These are phyloP conservation scores for Ornithoptera alexandrae DNA, from an alignment of 2,888 invertebrate species.

Conservation along the genomic window DNA sequence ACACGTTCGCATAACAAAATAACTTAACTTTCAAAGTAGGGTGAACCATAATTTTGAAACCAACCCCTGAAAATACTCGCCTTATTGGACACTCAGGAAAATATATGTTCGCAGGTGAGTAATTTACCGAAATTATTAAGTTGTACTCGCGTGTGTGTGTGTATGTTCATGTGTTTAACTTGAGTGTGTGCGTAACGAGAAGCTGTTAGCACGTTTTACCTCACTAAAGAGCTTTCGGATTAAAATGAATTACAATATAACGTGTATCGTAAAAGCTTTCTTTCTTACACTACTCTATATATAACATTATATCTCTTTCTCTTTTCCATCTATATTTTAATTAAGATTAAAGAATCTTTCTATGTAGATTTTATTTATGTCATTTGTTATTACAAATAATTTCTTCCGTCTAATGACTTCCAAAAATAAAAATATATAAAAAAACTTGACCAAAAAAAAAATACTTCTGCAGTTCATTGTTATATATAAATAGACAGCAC, in stretches of 20 bases:
- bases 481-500: no score
- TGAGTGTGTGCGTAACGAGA: conserved; percentile 18
- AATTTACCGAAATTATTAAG: conserved; percentile 28
- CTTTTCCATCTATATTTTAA: not conserved
- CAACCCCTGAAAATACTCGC: conserved; percentile 25
- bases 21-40: conserved; percentile 23
- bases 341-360: no score
- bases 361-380: no score
- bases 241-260: conserved; percentile 20
- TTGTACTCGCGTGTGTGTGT: conserved; percentile 10
- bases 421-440: conserved; percentile 14
- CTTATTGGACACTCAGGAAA: conserved; percentile 28
- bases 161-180: not conserved
- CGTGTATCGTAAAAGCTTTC: conserved; percentile 18
- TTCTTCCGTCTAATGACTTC: conserved; percentile 10
- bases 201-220: conserved; percentile 19
- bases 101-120: conserved; percentile 30
- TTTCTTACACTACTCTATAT: conserved; percentile 9
- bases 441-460: no score
- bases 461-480: no score
- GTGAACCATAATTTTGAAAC: conserved; percentile 22
- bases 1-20: conserved; percentile 25
- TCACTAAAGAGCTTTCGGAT: conserved; percentile 20
- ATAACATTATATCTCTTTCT: not conserved
- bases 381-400: no score